A percentile compares a stretch with the other conserved stretches of the same genome.
phyloP scores from a whole-genome alignment of 2,888 invertebrate genomes.

The Chymomyza caudatula region DNA sequence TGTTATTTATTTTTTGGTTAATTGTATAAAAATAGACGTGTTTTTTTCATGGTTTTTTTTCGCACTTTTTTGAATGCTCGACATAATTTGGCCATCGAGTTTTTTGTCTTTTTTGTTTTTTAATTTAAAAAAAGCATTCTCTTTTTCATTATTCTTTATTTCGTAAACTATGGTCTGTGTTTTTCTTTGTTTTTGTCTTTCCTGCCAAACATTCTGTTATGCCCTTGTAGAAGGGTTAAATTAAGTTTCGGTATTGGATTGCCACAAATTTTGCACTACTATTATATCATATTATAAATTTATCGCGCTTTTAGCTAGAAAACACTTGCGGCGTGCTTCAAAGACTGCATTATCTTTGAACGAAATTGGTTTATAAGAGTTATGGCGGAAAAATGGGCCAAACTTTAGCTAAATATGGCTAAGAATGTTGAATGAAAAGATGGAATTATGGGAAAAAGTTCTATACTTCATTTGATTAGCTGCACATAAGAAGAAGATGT shows the following conservation, averaged over 20 bases:
- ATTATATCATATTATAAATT: not conserved
- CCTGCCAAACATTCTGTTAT: not conserved
- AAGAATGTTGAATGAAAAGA: no score
- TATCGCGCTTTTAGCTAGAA: not conserved
- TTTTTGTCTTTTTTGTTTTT: not conserved
- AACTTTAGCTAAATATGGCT: no score
- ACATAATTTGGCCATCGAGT: not conserved
- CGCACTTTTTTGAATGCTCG: not conserved
- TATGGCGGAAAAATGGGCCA: no score
- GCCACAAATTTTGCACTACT: not conserved
- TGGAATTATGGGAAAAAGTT: no score
- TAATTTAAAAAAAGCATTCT: not conserved
- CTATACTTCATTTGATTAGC: no score
- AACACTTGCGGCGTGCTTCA: not conserved
- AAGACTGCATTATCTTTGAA: not conserved
- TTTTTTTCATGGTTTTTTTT: conserved; percentile 15
- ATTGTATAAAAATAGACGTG: conserved; percentile 42
- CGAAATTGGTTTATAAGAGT: not conserved
- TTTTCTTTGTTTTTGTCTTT: not conserved
- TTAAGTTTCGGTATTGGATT: not conserved
- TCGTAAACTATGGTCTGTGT: not conserved
- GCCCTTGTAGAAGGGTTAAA: not conserved
- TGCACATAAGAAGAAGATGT: no score
- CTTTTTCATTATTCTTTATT: conserved; percentile 19
- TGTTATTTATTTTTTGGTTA: conserved; percentile 15